Conservation (phyloP, 2,113 vertebrate genomes). For the Semicossyphus pulcher region DNA sequence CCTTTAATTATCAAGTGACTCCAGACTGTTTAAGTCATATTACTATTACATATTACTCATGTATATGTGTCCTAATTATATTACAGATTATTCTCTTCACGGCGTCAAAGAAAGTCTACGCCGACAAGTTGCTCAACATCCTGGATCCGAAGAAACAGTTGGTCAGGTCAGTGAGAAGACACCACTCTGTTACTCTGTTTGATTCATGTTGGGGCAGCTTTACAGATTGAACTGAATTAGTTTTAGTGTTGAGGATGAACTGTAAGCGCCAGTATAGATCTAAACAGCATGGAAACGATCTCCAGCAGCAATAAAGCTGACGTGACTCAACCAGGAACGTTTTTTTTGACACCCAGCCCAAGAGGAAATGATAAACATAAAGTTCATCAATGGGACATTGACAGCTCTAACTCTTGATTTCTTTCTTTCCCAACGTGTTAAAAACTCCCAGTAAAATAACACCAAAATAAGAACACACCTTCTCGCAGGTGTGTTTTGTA, state of each 20-base stretch:
- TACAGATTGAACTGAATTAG: not conserved
- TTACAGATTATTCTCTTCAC: constrained; percentile 98
- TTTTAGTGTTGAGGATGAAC: not conserved
- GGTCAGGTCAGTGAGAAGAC: constrained; percentile 89
- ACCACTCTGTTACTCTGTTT: not conserved
- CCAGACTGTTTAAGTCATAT: not conserved
- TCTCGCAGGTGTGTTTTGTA: too few relatives aligned
- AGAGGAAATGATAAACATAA: too few relatives aligned
- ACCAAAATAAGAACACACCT: too few relatives aligned
- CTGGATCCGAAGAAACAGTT: constrained; percentile 98
- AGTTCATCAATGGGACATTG: too few relatives aligned
- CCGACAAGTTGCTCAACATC: constrained; percentile 99
- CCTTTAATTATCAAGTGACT: not conserved
- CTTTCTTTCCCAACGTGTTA: too few relatives aligned
- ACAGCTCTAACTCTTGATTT: too few relatives aligned
- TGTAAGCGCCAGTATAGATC: not conserved
- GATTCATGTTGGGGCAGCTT: not conserved
- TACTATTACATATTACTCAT: not conserved
- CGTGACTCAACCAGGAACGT: too few relatives aligned
- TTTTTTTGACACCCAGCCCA: too few relatives aligned
- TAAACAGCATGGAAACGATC: too few relatives aligned
- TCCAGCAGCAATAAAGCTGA: too few relatives aligned
- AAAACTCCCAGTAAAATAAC: too few relatives aligned
- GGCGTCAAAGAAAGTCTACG: constrained; percentile 99
- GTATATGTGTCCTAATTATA: not conserved